Evolutionary conservation across 2,113 vertebrate species (phyloP).

Genomic region (Gobius niger): DNA sequence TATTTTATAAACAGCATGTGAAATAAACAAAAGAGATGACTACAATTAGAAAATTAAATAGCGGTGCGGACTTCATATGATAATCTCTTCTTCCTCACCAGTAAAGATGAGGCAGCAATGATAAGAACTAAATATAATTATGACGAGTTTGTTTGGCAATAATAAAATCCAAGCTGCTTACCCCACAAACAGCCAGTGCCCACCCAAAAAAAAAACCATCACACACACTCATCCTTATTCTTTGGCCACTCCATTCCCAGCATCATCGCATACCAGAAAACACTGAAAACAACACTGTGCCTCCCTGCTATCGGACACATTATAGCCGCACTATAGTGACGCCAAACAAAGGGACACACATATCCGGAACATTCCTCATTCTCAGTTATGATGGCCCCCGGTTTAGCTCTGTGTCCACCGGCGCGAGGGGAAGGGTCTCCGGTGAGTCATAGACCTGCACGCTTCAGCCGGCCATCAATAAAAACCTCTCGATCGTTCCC

Average conservation of each 20-base stretch:
- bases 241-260: conserved; percentile 14
- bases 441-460: conserved; percentile 60
- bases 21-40: no score
- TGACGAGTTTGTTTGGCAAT: no score
- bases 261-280: conserved; percentile 50
- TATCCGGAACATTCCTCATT: conserved; percentile 30
- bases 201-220: conserved; percentile 7
- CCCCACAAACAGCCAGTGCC: conserved; percentile 22
- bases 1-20: no score
- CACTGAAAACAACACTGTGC: conserved; percentile 42
- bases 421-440: conserved; percentile 57
- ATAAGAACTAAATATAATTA: no score
- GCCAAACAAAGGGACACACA: conserved; percentile 10
- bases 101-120: no score
- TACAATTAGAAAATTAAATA: no score
- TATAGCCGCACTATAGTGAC: conserved; percentile 4
- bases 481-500: conserved; percentile 15
- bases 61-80: no score
- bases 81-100: no score
- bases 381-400: neutral
- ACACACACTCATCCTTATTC: conserved; percentile 41
- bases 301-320: neutral
- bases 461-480: conserved; percentile 18
- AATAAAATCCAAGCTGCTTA: neutral
- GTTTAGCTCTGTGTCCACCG: conserved; percentile 41